Evolutionary conservation across 92 coral and sea anemone species (phyloP), one percentile per base, ranked within the genome.

Genomic region (Actinernus sp.): DNA sequence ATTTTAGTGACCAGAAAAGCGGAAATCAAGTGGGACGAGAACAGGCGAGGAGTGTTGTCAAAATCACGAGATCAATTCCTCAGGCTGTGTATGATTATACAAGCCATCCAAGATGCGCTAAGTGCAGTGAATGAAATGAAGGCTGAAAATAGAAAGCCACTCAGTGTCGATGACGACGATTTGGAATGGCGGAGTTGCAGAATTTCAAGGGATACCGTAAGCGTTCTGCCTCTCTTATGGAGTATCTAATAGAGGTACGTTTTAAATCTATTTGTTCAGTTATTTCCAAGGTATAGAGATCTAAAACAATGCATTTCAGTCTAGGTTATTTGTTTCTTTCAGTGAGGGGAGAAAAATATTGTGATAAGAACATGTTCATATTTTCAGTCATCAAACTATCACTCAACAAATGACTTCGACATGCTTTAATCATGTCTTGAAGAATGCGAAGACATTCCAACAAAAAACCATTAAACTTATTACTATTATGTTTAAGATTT

Each of bases 41-140:
- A 72, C 33, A 5, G 79, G 11, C 55, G 55, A 1, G 54, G 79
- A 11, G 50, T 72, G 47, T 41, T 37, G 0, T 50, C 67, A 0
- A 72, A 72, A 48, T 33, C 79, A 54, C 16, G 55, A 3, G 79
- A 61, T 5, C 79, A 59, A 31, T 46, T 60, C 55, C 44, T 55
- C 10, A 26, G 79, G 8, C 53, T 73, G 34, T 31, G 61, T 43
- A 73, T 73, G 79, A 38, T 73, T 18, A 20, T 14, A 10, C 79
- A 73, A 2, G 55, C 55, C 29, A 31, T 73, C 17, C 23, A 60
- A 25, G 51, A 51, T 20, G 79, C 52, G 20, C 51, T 71, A 26
- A 17, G 20, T 56, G 78, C 78, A 4, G 31, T 55, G 21, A 24
- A 21, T 8, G 47, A 43, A 25, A 58, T 57, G 59, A 46, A 58